phyloP scores from a whole-genome alignment of 2,888 invertebrate species.

The Nomada fucata region DNA sequence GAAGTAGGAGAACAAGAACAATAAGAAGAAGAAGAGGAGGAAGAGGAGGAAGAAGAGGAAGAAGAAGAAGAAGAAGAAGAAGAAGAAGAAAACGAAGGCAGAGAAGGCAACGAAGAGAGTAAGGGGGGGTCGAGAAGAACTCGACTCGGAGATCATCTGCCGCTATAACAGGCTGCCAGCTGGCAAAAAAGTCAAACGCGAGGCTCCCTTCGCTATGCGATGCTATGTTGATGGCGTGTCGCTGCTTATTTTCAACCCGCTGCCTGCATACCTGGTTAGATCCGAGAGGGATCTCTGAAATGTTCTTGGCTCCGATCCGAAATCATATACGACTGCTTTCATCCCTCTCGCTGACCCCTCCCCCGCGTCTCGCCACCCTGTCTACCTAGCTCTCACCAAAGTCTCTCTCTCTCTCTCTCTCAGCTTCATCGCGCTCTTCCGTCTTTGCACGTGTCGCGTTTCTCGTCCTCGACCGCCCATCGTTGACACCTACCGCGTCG shows the following conservation, averaged over 20 bases:
- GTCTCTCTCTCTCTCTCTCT: constrained; percentile 18
- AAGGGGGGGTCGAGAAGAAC: constrained; percentile 66
- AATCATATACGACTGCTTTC: constrained; percentile 77
- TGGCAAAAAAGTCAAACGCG: constrained; percentile 83
- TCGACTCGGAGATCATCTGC: constrained; percentile 81
- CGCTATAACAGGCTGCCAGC: constrained; percentile 83
- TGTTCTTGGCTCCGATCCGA: constrained; percentile 81
- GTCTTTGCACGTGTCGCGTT: constrained; percentile 37
- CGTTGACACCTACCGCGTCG: constrained; percentile 46
- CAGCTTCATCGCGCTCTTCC: constrained; percentile 2
- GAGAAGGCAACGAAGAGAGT: constrained; percentile 54
- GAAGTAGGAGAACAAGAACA: constrained; percentile 31
- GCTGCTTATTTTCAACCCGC: constrained; percentile 83
- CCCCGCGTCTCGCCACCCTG: background rate
- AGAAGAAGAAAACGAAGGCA: constrained; percentile 30
- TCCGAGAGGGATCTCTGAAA: constrained; percentile 79
- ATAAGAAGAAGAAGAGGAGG: constrained; percentile 21
- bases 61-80: constrained; percentile 42
- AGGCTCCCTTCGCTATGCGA: constrained; percentile 79
- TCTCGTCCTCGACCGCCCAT: constrained; percentile 47
- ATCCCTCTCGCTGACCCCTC: constrained; percentile 44
- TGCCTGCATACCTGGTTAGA: constrained; percentile 83
- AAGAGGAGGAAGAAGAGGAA: background rate
- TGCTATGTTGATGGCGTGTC: constrained; percentile 83
- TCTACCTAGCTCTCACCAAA: constrained; percentile 18